A percentile compares a stretch with the other conserved stretches of the same genome.
These are phyloP conservation scores for Pipistrellus pipistrellus DNA, from an alignment of 2,797 vertebrate genomes.

Conservation along the genomic window DNA sequence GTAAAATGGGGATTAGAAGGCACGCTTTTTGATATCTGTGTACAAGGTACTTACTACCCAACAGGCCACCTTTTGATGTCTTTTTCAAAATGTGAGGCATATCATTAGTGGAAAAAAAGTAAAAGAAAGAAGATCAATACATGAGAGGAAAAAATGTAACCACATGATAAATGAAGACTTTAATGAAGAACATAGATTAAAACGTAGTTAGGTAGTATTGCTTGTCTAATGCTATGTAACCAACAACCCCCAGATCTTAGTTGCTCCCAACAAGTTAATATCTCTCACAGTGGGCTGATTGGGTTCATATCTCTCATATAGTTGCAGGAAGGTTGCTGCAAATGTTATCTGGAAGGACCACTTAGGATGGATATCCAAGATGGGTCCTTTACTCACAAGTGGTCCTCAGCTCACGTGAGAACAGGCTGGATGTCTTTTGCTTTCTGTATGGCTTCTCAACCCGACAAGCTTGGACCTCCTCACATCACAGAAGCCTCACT, in stretches of 20 bases:
- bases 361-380: not conserved
- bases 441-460: not conserved
- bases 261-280: not conserved
- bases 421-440: not conserved
- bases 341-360: not conserved
- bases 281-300: not conserved
- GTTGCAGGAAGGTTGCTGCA: not conserved
- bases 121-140: not conserved
- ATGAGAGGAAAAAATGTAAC: not conserved
- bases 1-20: not conserved
- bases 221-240: not conserved
- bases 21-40: not conserved
- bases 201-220: not conserved
- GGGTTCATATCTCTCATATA: not conserved
- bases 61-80: not conserved
- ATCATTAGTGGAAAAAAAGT: constrained; percentile 7
- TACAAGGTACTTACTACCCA: not conserved
- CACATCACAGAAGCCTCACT: not conserved
- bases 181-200: not conserved
- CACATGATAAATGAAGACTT: not conserved
- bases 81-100: constrained; percentile 32
- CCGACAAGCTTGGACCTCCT: not conserved
- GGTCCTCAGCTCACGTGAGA: not conserved
- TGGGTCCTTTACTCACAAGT: not conserved
- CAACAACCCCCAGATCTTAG: not conserved